phyloP scores from a whole-genome alignment of 92 coral and sea anemone species.

The Actinernus sp. region DNA sequence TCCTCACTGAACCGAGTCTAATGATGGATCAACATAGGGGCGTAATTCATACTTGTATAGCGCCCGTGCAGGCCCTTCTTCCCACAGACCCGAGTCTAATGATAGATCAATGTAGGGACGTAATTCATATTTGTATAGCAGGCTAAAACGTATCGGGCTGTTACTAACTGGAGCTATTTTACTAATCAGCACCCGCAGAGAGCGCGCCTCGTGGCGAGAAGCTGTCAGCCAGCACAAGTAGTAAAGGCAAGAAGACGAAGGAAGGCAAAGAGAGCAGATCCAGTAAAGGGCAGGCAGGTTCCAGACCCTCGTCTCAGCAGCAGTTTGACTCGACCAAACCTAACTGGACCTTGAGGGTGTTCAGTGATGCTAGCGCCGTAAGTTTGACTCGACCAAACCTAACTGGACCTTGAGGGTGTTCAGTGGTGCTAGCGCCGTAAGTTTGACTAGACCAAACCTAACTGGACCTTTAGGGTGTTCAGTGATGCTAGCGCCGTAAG shows the following conservation, averaged over 20 bases:
- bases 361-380: conserved; percentile 91
- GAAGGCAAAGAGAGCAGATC: conserved; percentile 95
- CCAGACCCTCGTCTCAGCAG: conserved; percentile 97
- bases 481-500: conserved; percentile 91
- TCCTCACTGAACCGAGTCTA: no score
- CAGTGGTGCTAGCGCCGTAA: conserved; percentile 89
- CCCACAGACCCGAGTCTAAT: no score
- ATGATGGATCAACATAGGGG: no score
- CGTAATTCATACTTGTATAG: no score
- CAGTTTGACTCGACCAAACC: conserved; percentile 96
- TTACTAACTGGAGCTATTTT: no score
- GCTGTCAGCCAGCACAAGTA: conserved; percentile 78
- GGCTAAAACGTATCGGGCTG: no score
- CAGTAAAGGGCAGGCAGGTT: conserved; percentile 89
- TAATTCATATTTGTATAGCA: no score
- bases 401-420: conserved; percentile 97
- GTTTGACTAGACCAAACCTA: conserved; percentile 96
- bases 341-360: conserved; percentile 95
- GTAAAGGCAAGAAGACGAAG: conserved; percentile 91
- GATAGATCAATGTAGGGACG: no score
- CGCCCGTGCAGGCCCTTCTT: no score
- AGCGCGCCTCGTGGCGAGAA: conserved; percentile 79
- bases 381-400: conserved; percentile 95
- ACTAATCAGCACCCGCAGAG: conserved; percentile 78
- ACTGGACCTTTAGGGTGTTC: conserved; percentile 95